Evolutionary conservation across 2,888 invertebrate genomes (phyloP), one percentile per base, ranked within the genome.

Genomic region (Lissocephala sabroskyi): DNA sequence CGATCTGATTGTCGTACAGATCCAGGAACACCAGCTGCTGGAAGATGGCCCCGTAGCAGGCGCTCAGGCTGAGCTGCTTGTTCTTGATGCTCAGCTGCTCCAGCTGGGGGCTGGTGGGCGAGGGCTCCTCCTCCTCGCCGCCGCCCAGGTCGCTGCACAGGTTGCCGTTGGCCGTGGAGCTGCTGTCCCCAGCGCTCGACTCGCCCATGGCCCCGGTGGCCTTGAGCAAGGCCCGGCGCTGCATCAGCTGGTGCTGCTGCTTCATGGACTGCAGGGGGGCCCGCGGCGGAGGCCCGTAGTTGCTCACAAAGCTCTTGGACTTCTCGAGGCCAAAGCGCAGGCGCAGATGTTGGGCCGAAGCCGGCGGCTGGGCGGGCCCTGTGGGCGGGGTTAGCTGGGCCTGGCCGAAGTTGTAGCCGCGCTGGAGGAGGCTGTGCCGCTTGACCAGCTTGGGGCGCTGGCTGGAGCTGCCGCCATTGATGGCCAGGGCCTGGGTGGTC

Each of bases 1-100:
- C 96, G 56, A 97, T 90, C 84, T 96, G 95, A 85, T 97, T 97
- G 85, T 97, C 95, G 81, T 97, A 97, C 49, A 97, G 88, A 85
- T 97, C 97, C 50, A 97, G 88, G 83, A 97, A 97, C 13, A 97
- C 96, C 50, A 97, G 86, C 84, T 92, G 91, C 47, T 82, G 71
- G 47, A 84, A 84, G 39, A 82, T 80, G 33, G 44, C 59, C 10
- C 84, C 84, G 42, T 85, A 85, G 23, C 62, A 70, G 17, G 75
- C 73, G 9, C 64, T 58, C 1, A 82, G 50, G 4, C 58, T 58
- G 1, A 83, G 42, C 41, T 84, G 84, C 28, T 81, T 81, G 44
- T 84, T 84, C 52, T 81, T 82, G 4, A 84, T 81, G 43, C 75
- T 77, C 11, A 84, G 52, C n/a, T 62, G 60, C 16, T 71, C 66